phyloP scores from a whole-genome alignment of 2,888 invertebrate species.

The Drosophila mercatorum region DNA sequence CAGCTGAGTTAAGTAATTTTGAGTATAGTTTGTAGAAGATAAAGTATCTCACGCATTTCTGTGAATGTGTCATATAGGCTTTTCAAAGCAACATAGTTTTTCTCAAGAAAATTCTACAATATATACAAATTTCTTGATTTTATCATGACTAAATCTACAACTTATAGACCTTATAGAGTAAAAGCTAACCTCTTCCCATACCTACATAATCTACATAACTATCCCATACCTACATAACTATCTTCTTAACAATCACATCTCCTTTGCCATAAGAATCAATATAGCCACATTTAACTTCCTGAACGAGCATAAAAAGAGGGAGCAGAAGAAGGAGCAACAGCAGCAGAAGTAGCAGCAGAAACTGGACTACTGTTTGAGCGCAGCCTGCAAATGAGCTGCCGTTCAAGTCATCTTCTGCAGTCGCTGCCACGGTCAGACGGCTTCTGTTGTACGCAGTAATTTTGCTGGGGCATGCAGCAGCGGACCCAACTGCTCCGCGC shows the following conservation, averaged over 20 bases:
- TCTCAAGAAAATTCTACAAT: no score
- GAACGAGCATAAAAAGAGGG: conserved; percentile 8
- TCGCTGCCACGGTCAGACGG: conserved; percentile 73
- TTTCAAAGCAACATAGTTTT: no score
- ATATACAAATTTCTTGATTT: no score
- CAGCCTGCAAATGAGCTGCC: conserved; percentile 67
- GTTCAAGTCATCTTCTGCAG: conserved; percentile 36
- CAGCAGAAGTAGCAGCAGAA: conserved; percentile 12
- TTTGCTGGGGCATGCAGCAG: conserved; percentile 74
- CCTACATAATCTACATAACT: no score
- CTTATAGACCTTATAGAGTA: no score
- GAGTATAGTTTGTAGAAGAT: no score
- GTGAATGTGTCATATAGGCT: no score
- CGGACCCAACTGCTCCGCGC: conserved; percentile 8
- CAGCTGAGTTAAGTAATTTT: no score
- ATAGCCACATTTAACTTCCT: not conserved
- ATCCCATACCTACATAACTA: no score
- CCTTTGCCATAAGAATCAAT: not conserved
- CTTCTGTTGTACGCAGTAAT: conserved; percentile 85
- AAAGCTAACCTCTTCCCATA: no score
- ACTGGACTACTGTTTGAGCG: conserved; percentile 75
- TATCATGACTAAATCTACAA: no score
- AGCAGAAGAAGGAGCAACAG: conserved; percentile 5
- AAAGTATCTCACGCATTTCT: no score
- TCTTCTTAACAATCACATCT: not conserved